Base-by-base conservation (phyloP, 2,113 vertebrate genomes). In the Potamarius usumacintae region DNA sequence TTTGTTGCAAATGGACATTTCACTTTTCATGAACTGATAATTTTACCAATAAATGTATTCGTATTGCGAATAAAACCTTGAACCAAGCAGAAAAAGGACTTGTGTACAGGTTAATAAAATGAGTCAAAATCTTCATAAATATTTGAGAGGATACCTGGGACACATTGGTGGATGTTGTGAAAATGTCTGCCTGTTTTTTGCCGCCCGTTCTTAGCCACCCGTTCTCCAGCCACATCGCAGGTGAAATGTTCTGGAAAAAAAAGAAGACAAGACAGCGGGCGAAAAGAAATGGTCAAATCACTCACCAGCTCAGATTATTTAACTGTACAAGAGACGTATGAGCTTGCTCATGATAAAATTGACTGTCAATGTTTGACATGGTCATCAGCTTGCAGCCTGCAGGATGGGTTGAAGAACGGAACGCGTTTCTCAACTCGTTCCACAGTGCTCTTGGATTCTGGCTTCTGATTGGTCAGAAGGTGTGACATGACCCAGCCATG, bases 171-270 rank as follows among this genome's bases (percentile, higher is more conserved):
- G 55, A 10, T 83, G 10, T n/a, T 48, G 60, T 1, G 84, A 65
- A 48, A 83, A 27, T 4, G 0, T 78, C 15, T 85, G 18, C 62
- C 90, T 92, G 0, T 12, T 71, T 10, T 0, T 5, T 81, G 95
- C 92, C 67, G 62, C 65, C 95, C 95, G 95, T 22, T 90, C 22
- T 53, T n/a, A n/a, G 95, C 92, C 67, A 60, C 65, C 95, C 95
- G 95, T 22, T 90, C 22, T 53, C 95, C 94, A 0, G 6, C 83
- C 58, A 90, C 91, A 62, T 78, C 72, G 74, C 95, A 96, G 20
- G 48, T 92, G 85, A 92, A 95, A 7, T 30, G 60, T 11, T 91
- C 95, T 96, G 87, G 34, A 34, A 42, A 42, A 42, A 42, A 42
- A 42, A 42, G 42, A 42, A 4, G 4, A 42, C 34, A 34, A 34